Base-by-base conservation (phyloP, 2,113 vertebrate species). In the Cacatua alba region DNA sequence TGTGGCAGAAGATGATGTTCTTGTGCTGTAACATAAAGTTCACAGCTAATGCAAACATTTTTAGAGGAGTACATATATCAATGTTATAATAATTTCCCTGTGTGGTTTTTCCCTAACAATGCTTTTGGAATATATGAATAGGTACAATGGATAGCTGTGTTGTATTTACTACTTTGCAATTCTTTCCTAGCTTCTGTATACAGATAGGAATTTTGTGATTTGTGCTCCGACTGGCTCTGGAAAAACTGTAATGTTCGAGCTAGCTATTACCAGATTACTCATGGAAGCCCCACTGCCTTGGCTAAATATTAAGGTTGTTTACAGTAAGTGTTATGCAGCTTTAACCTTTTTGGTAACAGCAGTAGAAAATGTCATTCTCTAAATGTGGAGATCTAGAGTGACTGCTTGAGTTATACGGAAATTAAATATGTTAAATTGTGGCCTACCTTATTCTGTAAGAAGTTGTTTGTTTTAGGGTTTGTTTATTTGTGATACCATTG, bases 181-280 rank as follows among this genome's bases (percentile, higher is more conserved):
- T 98, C 51, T 96, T 94, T 98, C 93, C 84, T 97, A 99, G 99
- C 98, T 99, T 98, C 98, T 99, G 94, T 99, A 99, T 95, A 99
- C 99, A 46, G 97, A 98, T 86, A 99, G 98, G 71, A 99, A 99
- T 97, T 99, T 99, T 98, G 99, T 99, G 93, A 98, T 98, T 84
- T 99, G 98, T 97, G 99, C 99, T 92, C 99, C 99, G 0, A 99
- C 99, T 88, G 99, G 99, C 94, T 99, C 99, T 95, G 99, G 99
- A 83, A 99, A 99, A 98, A 99, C 99, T 11, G 99, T 99, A 18
- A 96, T 99, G 79, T 99, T 99, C 37, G 99, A 99, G 97, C 95
- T 99, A 74, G 99, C 99, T 81, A 99, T 99, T 96, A 98, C 99
- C 93, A 99, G 98, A 91, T 97, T 99, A 82, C 97, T 99, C 85